Base-by-base conservation (phyloP, 2,797 vertebrate genomes). In the Neosalanx taihuensis region DNA sequence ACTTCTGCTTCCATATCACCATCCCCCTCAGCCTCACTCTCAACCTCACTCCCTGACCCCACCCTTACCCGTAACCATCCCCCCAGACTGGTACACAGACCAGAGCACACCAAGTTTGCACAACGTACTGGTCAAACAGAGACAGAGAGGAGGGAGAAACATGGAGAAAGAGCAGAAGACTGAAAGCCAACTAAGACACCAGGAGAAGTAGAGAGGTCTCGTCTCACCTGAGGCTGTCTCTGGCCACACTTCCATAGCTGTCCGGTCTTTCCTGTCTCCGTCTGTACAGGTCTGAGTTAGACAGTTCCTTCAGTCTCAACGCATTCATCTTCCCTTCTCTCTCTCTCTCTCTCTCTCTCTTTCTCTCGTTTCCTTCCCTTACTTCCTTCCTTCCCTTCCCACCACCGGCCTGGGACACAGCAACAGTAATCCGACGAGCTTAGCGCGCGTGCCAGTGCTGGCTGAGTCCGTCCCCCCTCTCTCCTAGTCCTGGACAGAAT, bases 241-340 rank as follows among this genome's bases (percentile, higher is more conserved):
- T 86, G 0, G 90, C 89, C 18, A 91, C 77, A 77, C 89, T 80
- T 51, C 81, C 90, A 85, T 87, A 89, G 83, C 90, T 91, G 83
- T 92, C 90, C 35, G 91, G 90, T 79, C 90, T 89, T 78, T 96
- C 95, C 79, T 95, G 92, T 85, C 96, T 93, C 72, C 96, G 93
- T 80, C 96, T 92, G 91, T 97, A 98, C 86, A 97, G 92, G 85
- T 95, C 94, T 15, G 96, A 98, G 68, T 97, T 93, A 68, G 94
- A 94, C 88, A 98, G 91, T 89, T 95, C 96, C 85, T 98, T 98
- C 82, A 98, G 92, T 87, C 93, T 94, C 81, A 97, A 80, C 69
- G 94, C 87, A 84, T 90, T 95, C 96, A 98, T 98, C 81, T 83
- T 90, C 76, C 77, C 81, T 83, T 66, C 35, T 74, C 76, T 71